phyloP scores from a whole-genome alignment of 2,888 invertebrate genomes.

The Rutpela maculata region DNA sequence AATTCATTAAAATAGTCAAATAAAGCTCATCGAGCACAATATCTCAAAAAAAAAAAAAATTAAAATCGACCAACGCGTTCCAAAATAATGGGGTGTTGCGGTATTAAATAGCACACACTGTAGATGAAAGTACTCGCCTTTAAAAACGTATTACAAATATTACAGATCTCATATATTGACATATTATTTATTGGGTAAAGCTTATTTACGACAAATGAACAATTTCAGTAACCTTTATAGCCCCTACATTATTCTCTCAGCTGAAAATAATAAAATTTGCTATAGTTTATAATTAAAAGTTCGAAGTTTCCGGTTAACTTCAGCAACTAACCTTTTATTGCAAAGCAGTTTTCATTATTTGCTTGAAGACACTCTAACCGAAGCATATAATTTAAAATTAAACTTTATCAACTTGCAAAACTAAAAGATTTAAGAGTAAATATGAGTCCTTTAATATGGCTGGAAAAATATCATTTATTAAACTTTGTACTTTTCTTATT shows the following conservation, averaged over 20 bases:
- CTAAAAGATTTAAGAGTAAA: slow-evolving; percentile 8
- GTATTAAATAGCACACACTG: too few species aligned
- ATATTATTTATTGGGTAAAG: too few species aligned
- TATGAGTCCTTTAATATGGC: slow-evolving; percentile 1
- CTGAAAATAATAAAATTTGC: background rate
- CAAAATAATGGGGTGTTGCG: too few species aligned
- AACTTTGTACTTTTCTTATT: slow-evolving; percentile 25
- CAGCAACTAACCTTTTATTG: slow-evolving; percentile 3
- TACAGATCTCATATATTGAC: too few species aligned
- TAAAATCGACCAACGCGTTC: too few species aligned
- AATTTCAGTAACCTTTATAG: background rate
- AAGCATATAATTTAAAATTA: slow-evolving; percentile 18
- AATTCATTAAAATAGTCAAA: too few species aligned
- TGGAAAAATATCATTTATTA: slow-evolving; percentile 8
- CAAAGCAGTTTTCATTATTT: slow-evolving; percentile 10
- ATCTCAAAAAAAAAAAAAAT: too few species aligned
- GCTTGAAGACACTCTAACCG: slow-evolving; percentile 13
- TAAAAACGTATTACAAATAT: too few species aligned
- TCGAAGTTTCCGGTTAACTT: slow-evolving; percentile 9
- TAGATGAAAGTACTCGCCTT: too few species aligned
- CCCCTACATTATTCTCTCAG: background rate
- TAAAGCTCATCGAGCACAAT: too few species aligned
- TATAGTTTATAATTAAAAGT: background rate
- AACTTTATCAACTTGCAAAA: slow-evolving; percentile 13
- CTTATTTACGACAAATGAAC: background rate